Base-by-base conservation (phyloP, 2,113 vertebrate genomes). In the Malaclemys terrapin region DNA sequence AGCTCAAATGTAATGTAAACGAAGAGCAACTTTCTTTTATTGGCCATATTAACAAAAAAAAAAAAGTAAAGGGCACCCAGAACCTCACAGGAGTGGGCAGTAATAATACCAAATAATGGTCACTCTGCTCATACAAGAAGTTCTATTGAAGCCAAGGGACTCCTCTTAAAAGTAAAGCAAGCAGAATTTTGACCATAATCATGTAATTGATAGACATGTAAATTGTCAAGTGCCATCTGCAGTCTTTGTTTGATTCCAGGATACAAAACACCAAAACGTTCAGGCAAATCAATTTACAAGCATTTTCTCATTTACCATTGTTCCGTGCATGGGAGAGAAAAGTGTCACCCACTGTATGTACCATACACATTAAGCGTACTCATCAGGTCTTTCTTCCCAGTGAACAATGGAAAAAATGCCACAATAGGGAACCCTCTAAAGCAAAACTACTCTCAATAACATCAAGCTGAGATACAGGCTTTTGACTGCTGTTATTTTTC, bases 351-450 rank as follows among this genome's bases (percentile, higher is more conserved):
- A 89, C 85, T 89, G 47, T 91, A 97, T 57, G 90, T 80, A 91
- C 82, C 27, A 2, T 93, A 85, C 88, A 93, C 76, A 86, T 96
- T 96, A 94, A 90, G 38, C 93, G 80, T 91, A 91, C 86, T 97
- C 97, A 97, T 98, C 96, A 96, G 97, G 94, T 98, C 96, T 97
- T 97, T 97, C 97, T 97, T 97, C 93, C 96, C 57, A 42, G 78
- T 20, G 92, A 97, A 98, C 97, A 97, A 97, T 97, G 86, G 79
- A 81, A 93, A 97, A 98, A 97, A 97, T 95, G 92, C 84, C 89
- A 95, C 97, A 98, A 97, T 95, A 97, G 96, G 92, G 96, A 97
- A 94, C 89, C 89, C 94, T 97, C 94, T 93, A 93, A 97, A 97
- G 94, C 96, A 96, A 97, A 98, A 97, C 97, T 97, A 95, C 42